These are phyloP conservation scores for Gambelia wislizenii DNA, from an alignment of 2,797 vertebrate genomes.

Conservation along the genomic window DNA sequence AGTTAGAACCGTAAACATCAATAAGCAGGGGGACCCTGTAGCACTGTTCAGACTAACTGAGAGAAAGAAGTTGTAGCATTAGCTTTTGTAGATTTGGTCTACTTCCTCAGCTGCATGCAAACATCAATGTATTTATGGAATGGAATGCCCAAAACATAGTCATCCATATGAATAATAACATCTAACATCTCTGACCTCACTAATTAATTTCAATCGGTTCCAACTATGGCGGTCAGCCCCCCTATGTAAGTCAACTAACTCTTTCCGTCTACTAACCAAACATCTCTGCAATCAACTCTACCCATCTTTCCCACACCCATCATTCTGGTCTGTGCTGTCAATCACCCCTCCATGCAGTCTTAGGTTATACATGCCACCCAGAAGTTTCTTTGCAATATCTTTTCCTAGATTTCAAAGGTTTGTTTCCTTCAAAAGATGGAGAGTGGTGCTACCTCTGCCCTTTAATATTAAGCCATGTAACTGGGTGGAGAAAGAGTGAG, in stretches of 20 bases:
- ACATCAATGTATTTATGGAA: neutral
- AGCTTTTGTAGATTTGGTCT: too few relatives aligned
- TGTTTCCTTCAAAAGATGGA: neutral
- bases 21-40: too few relatives aligned
- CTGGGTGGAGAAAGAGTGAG: neutral
- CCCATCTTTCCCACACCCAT: neutral
- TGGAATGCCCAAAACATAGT: neutral
- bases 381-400: neutral
- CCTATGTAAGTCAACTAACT: neutral
- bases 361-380: neutral
- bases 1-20: neutral
- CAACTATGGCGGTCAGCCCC: neutral
- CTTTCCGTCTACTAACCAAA: too few relatives aligned
- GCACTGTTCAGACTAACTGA: too few relatives aligned
- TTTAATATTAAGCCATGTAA: conserved; percentile 19
- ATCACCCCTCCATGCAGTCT: neutral
- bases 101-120: too few relatives aligned
- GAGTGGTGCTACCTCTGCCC: neutral
- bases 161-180: too few relatives aligned
- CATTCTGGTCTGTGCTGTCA: neutral
- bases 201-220: neutral
- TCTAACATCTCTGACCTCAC: neutral
- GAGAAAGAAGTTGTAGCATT: too few relatives aligned
- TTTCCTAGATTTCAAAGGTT: neutral
- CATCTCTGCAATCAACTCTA: neutral